These are phyloP conservation scores for Eupithecia insigniata DNA, from an alignment of 2,888 invertebrate species.

Conservation along the genomic window DNA sequence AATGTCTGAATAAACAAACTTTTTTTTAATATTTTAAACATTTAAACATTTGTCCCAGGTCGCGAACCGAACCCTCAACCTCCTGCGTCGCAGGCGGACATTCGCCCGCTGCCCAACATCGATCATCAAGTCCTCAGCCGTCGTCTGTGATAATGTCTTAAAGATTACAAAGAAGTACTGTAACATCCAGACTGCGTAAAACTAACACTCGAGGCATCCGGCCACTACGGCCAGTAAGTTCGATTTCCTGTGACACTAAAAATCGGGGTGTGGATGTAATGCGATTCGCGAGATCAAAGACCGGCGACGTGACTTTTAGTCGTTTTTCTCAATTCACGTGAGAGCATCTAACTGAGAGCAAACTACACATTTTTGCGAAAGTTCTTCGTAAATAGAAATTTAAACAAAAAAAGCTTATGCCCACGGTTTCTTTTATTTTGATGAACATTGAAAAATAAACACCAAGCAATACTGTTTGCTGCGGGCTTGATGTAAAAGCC, in stretches of 20 bases:
- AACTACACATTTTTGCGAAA: slow-evolving; percentile 7
- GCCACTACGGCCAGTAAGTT: not conserved
- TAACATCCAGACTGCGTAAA: not conserved
- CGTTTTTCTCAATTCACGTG: slow-evolving; percentile 12
- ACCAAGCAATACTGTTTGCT: not conserved
- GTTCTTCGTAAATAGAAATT: not conserved
- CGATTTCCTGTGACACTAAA: slow-evolving; percentile 12
- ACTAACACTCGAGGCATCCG: not conserved
- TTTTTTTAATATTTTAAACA: too few species aligned
- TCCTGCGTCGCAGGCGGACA: too few species aligned
- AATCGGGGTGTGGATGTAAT: slow-evolving; percentile 9
- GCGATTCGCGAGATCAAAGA: slow-evolving; percentile 13
- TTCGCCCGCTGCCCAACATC: too few species aligned
- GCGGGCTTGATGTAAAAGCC: not conserved
- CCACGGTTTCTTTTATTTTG: not conserved
- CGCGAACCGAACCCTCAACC: too few species aligned
- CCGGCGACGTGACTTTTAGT: slow-evolving; percentile 12
- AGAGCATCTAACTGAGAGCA: slow-evolving; percentile 6
- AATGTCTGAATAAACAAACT: too few species aligned
- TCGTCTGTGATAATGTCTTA: not conserved
- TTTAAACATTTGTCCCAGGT: too few species aligned
- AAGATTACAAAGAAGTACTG: not conserved
- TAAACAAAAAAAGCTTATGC: not conserved
- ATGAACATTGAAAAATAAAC: not conserved
- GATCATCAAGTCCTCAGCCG: too few species aligned